phyloP scores from a whole-genome alignment of 1,140 invertebrate species.

The Episyrphus balteatus region DNA sequence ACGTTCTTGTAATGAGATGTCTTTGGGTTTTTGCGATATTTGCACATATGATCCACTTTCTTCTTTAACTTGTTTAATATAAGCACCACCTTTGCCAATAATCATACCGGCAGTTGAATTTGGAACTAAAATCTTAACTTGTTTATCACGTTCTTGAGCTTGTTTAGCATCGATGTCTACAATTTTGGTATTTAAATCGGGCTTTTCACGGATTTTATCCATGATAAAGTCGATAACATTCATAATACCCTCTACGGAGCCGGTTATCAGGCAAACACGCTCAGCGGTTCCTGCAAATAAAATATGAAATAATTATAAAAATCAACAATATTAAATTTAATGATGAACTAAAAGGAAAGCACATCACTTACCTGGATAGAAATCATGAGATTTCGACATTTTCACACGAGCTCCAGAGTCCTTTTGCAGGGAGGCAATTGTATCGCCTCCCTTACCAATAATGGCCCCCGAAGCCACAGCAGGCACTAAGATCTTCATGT shows the following conservation, averaged over 20 bases:
- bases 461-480: conserved; percentile 92
- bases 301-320: neutral
- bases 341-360: neutral
- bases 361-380: conserved; percentile 77
- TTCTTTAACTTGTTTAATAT: conserved; percentile 97
- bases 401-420: conserved; percentile 90
- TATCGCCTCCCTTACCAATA: conserved; percentile 95
- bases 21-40: conserved; percentile 97
- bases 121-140: conserved; percentile 95
- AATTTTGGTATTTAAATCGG: conserved; percentile 76
- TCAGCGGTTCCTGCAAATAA: conserved; percentile 79
- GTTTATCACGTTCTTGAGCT: conserved; percentile 67
- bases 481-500: conserved; percentile 93
- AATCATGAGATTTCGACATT: conserved; percentile 97
- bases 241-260: conserved; percentile 85
- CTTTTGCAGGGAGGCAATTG: conserved; percentile 92
- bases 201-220: conserved; percentile 96
- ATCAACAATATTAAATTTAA: neutral
- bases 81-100: conserved; percentile 94
- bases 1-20: conserved; percentile 87
- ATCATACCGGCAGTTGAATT: conserved; percentile 99
- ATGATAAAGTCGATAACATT: conserved; percentile 91
- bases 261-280: conserved; percentile 93
- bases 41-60: conserved; percentile 95
- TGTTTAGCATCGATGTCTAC: conserved; percentile 57